Conservation (phyloP, 2,797 vertebrate species). For the Morus bassanus region DNA sequence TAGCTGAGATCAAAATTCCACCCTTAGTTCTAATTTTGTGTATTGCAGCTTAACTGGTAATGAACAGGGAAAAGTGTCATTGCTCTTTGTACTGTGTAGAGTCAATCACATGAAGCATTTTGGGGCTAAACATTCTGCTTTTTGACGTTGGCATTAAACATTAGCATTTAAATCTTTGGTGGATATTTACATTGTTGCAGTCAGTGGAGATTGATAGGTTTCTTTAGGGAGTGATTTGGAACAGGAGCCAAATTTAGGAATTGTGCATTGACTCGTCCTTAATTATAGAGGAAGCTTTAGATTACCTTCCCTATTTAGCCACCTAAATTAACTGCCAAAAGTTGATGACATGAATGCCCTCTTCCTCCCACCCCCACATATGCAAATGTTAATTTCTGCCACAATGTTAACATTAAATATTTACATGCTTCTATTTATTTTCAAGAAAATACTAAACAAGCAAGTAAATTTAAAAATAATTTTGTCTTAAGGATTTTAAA, state of each 20-base stretch:
- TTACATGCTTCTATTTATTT: constrained; percentile 7
- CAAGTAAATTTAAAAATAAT: neutral
- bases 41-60: constrained; percentile 2
- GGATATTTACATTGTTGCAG: constrained; percentile 57
- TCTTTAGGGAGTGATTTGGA: constrained; percentile 52
- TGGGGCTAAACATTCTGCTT: neutral
- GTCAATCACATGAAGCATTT: constrained; percentile 35
- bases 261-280: constrained; percentile 20
- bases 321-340: constrained; percentile 47
- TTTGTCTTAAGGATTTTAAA: neutral
- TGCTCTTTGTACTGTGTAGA: neutral
- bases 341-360: constrained; percentile 21
- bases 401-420: neutral
- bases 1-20: constrained; percentile 43
- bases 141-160: constrained; percentile 39
- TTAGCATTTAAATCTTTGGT: constrained; percentile 41
- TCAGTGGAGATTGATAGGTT: constrained; percentile 52
- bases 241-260: constrained; percentile 48
- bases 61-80: constrained; percentile 8
- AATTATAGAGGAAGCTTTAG: constrained; percentile 52
- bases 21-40: neutral
- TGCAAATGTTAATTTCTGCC: neutral
- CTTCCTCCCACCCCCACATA: neutral
- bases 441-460: neutral
- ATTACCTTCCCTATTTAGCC: constrained; percentile 49